A percentile compares a stretch with the other conserved stretches of the same genome.
phyloP scores from a whole-genome alignment of 2,888 invertebrate species.

The Sarcophaga caerulescens region DNA sequence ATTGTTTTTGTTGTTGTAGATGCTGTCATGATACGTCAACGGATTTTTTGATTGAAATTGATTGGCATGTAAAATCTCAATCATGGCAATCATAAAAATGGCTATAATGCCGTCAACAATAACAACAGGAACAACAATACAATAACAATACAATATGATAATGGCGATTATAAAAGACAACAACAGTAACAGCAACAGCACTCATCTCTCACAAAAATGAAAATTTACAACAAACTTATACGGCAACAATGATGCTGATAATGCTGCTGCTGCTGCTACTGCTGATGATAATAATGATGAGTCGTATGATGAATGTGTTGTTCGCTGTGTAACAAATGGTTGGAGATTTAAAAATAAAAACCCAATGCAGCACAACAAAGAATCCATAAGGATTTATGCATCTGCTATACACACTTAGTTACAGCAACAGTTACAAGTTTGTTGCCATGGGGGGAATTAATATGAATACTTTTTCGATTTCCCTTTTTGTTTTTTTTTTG shows the following conservation, averaged over 20 bases:
- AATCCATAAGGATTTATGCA: neutral
- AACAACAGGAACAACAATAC: constrained; percentile 11
- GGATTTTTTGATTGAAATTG: constrained; percentile 66
- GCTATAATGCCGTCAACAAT: constrained; percentile 38
- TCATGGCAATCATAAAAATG: constrained; percentile 65
- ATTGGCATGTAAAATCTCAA: constrained; percentile 68
- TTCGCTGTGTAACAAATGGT: constrained; percentile 45
- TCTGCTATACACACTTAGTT: too few relatives aligned
- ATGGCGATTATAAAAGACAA: constrained; percentile 38
- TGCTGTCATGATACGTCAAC: constrained; percentile 66
- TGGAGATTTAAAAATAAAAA: constrained; percentile 40
- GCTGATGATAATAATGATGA: neutral
- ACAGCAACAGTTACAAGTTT: neutral
- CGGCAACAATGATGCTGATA: too few relatives aligned
- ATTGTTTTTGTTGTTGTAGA: constrained; percentile 37
- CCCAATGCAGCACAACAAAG: neutral
- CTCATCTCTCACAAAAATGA: constrained; percentile 36
- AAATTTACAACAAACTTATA: neutral
- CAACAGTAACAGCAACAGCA: constrained; percentile 23
- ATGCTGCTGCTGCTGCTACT: too few relatives aligned
- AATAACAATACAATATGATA: constrained; percentile 20
- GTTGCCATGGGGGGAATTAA: constrained; percentile 65
- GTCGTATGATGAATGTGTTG: constrained; percentile 41
- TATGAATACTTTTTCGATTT: constrained; percentile 15
- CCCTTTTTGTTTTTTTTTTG: neutral